Evolutionary conservation across 2,797 vertebrate species (phyloP).

Genomic region (Crenichthys baileyi): DNA sequence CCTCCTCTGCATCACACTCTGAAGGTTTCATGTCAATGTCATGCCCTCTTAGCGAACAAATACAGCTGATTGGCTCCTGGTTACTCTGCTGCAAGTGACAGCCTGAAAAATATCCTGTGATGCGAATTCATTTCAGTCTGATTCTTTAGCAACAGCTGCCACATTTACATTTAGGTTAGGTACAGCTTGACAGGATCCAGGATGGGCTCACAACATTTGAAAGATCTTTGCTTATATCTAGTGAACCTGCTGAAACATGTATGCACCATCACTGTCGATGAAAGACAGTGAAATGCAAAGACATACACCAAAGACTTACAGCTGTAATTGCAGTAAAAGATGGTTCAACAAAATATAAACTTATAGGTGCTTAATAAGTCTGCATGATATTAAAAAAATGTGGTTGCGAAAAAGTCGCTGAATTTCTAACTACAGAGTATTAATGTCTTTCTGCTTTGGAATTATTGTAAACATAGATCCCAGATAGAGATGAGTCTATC

Average conservation of each 20-base stretch:
- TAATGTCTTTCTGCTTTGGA: too few species aligned
- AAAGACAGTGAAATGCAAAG: background rate
- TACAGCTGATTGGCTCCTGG: conserved; percentile 13
- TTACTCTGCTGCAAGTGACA: background rate
- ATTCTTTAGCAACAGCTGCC: background rate
- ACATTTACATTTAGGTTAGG: background rate
- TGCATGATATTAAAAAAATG: too few species aligned
- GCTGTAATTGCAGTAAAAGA: too few species aligned
- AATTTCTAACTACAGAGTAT: too few species aligned
- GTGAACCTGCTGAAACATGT: background rate
- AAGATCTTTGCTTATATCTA: background rate
- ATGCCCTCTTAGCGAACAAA: conserved; percentile 15
- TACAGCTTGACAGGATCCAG: background rate
- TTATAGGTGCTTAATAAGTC: too few species aligned
- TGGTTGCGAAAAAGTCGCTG: too few species aligned
- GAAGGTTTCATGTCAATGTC: conserved; percentile 31
- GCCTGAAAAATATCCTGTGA: conserved; percentile 7
- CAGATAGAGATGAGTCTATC: too few species aligned
- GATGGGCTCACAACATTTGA: background rate
- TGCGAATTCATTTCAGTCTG: conserved; percentile 1
- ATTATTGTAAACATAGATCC: too few species aligned
- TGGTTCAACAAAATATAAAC: too few species aligned
- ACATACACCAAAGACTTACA: too few species aligned
- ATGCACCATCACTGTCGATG: background rate
- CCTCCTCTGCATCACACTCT: conserved; percentile 17